Conservation (phyloP, 1,140 invertebrate genomes). For the Lordiphosa collinella region DNA sequence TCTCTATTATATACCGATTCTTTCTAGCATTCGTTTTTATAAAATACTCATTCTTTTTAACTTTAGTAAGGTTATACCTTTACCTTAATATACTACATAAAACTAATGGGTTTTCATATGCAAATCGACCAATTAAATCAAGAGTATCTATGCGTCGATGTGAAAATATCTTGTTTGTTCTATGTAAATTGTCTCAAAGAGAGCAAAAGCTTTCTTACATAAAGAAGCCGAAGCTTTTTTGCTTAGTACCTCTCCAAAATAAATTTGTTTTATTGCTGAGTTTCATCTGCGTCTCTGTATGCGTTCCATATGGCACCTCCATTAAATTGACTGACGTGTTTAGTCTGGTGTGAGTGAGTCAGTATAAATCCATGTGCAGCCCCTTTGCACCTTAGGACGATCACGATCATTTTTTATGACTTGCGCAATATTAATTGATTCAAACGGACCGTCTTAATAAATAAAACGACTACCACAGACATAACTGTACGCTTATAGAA, state of each 20-base stretch:
- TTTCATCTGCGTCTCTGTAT: not conserved
- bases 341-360: not conserved
- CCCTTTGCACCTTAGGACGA: slow-evolving; percentile 24
- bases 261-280: slow-evolving; percentile 3
- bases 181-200: not conserved
- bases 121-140: too few relatives aligned
- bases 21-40: too few relatives aligned
- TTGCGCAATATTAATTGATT: slow-evolving; percentile 50
- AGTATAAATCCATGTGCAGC: slow-evolving; percentile 10
- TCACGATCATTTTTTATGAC: slow-evolving; percentile 35
- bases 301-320: slow-evolving; percentile 5
- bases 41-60: too few relatives aligned
- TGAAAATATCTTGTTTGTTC: too few relatives aligned
- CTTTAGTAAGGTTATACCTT: too few relatives aligned
- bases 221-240: slow-evolving; percentile 1
- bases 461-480: too few relatives aligned
- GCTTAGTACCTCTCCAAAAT: not conserved
- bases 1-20: too few relatives aligned
- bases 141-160: too few relatives aligned
- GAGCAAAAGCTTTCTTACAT: slow-evolving; percentile 2
- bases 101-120: too few relatives aligned
- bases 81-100: too few relatives aligned
- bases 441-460: slow-evolving; percentile 48
- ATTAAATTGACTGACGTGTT: slow-evolving; percentile 6
- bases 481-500: not conserved